Conservation (phyloP, 2,113 vertebrate genomes). For the Macrotus californicus region DNA sequence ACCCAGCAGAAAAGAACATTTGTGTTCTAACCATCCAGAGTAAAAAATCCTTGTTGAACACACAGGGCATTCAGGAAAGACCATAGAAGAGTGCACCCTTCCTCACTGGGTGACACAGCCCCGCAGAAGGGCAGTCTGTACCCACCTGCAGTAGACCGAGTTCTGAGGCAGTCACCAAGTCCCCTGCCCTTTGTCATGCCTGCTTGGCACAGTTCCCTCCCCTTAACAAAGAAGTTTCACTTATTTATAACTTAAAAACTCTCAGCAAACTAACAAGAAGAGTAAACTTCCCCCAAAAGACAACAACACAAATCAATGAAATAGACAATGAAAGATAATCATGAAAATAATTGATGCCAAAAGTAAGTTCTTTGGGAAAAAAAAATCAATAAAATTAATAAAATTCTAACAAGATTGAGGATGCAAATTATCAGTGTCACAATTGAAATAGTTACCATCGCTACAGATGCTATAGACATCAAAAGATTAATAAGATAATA, state of each 20-base stretch:
- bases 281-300: no score
- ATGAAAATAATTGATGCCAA: no score
- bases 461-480: neutral
- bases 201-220: neutral
- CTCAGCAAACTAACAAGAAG: no score
- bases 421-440: neutral
- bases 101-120: neutral
- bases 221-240: neutral
- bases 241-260: neutral
- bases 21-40: neutral
- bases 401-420: neutral
- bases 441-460: neutral
- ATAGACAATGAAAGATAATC: no score
- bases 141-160: neutral
- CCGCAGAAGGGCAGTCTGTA: neutral
- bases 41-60: neutral
- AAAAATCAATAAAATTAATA: no score
- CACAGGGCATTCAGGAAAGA: neutral
- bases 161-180: neutral
- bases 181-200: neutral
- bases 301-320: no score
- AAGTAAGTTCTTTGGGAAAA: no score
- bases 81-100: neutral
- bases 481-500: neutral
- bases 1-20: neutral